Conservation (phyloP, 2,113 vertebrate species). For the Mystacornis crossleyi region DNA sequence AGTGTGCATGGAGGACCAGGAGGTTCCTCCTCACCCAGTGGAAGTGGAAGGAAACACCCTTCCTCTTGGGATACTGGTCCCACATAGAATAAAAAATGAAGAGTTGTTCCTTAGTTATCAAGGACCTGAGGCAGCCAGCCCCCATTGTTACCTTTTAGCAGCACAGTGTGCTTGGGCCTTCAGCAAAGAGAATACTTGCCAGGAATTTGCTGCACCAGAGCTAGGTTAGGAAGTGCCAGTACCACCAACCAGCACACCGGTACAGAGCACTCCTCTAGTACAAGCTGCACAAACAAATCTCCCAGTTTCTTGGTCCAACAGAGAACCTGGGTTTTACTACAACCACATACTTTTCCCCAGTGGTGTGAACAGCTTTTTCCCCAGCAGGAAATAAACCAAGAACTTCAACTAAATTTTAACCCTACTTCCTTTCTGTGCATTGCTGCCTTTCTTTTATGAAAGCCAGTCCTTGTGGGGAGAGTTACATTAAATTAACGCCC, state of each 20-base stretch:
- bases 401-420: neutral
- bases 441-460: neutral
- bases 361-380: neutral
- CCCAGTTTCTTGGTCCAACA: neutral
- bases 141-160: neutral
- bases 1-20: neutral
- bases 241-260: neutral
- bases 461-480: neutral
- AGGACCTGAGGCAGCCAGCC: neutral
- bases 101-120: neutral
- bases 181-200: neutral
- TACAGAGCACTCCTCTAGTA: neutral
- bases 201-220: neutral
- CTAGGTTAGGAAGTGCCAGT: neutral
- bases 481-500: neutral
- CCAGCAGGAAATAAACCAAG: neutral
- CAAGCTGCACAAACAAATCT: neutral
- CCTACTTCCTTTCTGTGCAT: neutral
- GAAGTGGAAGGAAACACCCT: conserved; percentile 3
- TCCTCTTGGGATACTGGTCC: neutral
- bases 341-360: neutral
- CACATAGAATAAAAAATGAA: neutral
- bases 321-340: neutral
- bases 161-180: neutral
- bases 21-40: too few relatives aligned